These are phyloP conservation scores for Typhlomys cinereus DNA, from an alignment of 2,113 vertebrate genomes.

Conservation along the genomic window DNA sequence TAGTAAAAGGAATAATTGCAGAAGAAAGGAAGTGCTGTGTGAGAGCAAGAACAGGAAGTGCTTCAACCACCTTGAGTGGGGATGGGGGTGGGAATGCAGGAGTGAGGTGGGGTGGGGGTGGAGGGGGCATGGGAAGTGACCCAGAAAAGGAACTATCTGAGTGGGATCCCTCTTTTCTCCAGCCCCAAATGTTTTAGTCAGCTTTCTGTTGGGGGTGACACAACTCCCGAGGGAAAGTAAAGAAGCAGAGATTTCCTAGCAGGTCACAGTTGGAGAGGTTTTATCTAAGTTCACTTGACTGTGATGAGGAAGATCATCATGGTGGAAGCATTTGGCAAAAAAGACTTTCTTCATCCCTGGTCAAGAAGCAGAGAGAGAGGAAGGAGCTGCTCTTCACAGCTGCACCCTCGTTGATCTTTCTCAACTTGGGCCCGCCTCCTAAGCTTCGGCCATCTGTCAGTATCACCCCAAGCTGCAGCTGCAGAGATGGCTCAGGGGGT, in stretches of 20 bases:
- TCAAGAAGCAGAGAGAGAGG: background rate
- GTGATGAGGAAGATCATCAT: background rate
- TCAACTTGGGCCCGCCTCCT: background rate
- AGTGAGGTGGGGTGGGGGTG: background rate
- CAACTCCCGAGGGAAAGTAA: background rate
- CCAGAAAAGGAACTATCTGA: background rate
- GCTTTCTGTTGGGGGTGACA: background rate
- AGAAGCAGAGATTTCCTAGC: background rate
- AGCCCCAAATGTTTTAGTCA: background rate
- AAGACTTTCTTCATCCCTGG: background rate
- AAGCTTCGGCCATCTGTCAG: background rate
- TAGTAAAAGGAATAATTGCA: background rate
- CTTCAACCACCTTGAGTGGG: background rate
- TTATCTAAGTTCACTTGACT: background rate
- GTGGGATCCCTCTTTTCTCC: background rate
- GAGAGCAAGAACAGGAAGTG: background rate
- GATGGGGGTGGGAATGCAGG: background rate
- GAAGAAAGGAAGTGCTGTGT: background rate
- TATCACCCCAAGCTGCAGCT: background rate
- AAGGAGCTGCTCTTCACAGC: background rate
- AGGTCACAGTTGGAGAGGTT: background rate
- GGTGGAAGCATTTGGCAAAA: background rate
- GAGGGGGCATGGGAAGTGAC: background rate
- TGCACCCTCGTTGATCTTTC: rapidly evolving
- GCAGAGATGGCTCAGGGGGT: too few relatives aligned